Evolutionary conservation across 1,140 invertebrate species (phyloP).

Genomic region (Neodiprion fabricii): DNA sequence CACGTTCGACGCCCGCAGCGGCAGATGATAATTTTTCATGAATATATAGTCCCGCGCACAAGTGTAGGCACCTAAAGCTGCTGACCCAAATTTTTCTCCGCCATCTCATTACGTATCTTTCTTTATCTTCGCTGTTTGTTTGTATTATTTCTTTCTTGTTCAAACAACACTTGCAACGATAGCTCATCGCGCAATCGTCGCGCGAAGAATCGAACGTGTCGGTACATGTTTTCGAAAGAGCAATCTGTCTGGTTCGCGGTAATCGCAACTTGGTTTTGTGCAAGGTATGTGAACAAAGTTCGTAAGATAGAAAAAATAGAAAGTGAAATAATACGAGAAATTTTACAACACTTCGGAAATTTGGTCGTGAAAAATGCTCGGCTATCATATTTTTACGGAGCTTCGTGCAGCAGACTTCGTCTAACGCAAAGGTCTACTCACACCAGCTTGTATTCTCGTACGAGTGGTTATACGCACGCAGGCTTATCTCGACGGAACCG

Average conservation of each 20-base stretch:
- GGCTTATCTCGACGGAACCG: background rate
- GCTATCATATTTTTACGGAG: background rate
- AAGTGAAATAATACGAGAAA: background rate
- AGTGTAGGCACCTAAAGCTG: background rate
- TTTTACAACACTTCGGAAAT: background rate
- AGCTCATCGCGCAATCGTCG: no score
- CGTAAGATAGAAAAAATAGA: background rate
- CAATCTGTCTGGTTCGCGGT: no score
- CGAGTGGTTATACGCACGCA: background rate
- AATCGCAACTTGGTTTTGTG: no score
- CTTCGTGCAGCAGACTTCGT: no score
- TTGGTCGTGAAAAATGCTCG: background rate
- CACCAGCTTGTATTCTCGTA: no score
- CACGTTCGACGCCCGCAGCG: background rate
- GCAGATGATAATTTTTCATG: background rate
- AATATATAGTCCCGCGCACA: background rate
- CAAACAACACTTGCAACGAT: no score
- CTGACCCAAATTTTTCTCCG: background rate
- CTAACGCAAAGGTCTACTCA: no score
- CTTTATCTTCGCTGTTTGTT: no score
- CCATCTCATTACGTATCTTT: background rate
- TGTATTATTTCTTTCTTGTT: no score
- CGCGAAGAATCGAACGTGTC: no score
- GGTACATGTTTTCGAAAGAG: no score
- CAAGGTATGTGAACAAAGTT: no score